These are phyloP conservation scores for Tachystola acroxantha DNA, from an alignment of 2,888 invertebrate genomes.

Conservation along the genomic window DNA sequence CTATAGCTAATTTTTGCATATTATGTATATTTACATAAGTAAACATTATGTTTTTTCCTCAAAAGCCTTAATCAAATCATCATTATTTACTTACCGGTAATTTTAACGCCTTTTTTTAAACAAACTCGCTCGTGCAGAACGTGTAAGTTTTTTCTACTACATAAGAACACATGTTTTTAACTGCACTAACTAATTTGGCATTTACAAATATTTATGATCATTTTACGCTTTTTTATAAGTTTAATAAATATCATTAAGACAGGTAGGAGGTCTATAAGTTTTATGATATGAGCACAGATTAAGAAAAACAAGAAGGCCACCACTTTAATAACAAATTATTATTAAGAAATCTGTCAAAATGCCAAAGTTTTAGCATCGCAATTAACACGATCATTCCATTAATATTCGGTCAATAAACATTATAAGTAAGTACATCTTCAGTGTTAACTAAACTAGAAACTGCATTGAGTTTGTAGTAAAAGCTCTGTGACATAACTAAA, in stretches of 20 bases:
- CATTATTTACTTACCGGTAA: neutral
- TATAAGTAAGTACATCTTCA: too few relatives aligned
- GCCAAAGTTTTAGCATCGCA: too few relatives aligned
- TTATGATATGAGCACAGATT: neutral
- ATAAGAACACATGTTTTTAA: neutral
- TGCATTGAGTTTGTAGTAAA: too few relatives aligned
- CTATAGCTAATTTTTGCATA: too few relatives aligned
- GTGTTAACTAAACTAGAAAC: too few relatives aligned
- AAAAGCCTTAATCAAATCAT: neutral
- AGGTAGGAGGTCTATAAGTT: neutral
- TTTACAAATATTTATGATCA: neutral
- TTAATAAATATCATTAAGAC: neutral
- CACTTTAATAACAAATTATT: neutral
- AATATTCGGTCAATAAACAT: too few relatives aligned
- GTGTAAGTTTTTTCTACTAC: neutral
- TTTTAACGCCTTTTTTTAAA: conserved; percentile 11
- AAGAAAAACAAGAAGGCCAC: neutral
- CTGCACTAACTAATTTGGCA: neutral
- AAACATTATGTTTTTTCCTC: too few relatives aligned
- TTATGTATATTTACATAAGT: too few relatives aligned
- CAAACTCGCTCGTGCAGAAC: neutral
- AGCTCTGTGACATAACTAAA: too few relatives aligned
- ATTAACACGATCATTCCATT: too few relatives aligned
- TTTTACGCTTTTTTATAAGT: neutral
- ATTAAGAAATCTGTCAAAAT: too few relatives aligned